These are phyloP conservation scores for Equus quagga DNA, from an alignment of 2,113 vertebrate genomes.

Conservation along the genomic window DNA sequence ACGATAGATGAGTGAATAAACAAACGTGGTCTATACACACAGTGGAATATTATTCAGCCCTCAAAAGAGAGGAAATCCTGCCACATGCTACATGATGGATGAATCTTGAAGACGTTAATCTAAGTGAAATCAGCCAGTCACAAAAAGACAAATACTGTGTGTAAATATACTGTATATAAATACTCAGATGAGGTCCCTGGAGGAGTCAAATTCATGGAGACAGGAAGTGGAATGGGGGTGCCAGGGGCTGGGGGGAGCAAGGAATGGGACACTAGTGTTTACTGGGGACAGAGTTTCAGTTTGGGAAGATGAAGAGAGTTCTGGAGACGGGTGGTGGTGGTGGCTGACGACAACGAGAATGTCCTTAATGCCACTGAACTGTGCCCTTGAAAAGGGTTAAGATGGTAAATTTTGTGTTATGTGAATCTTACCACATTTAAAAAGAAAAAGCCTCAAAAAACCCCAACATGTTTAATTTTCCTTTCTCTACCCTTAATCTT, in stretches of 20 bases:
- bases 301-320: not conserved
- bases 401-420: not conserved
- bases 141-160: not conserved
- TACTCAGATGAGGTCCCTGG: not conserved
- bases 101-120: not conserved
- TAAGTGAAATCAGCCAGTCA: constrained; percentile 1
- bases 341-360: not conserved
- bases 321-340: not conserved
- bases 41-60: not conserved
- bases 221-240: not conserved
- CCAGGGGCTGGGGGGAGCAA: not conserved
- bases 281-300: not conserved
- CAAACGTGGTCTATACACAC: not conserved
- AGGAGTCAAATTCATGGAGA: not conserved
- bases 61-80: constrained; percentile 11
- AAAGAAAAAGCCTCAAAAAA: not conserved
- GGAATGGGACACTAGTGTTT: not conserved
- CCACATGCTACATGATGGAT: not conserved
- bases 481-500: not conserved
- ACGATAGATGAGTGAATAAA: not conserved
- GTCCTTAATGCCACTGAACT: not conserved
- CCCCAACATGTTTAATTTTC: not conserved
- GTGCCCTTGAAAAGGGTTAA: not conserved
- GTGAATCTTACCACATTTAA: not conserved
- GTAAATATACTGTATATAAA: not conserved